A percentile compares a stretch with the other conserved stretches of the same genome.
phyloP scores from a whole-genome alignment of 2,113 vertebrate genomes.

The Gobius niger region DNA sequence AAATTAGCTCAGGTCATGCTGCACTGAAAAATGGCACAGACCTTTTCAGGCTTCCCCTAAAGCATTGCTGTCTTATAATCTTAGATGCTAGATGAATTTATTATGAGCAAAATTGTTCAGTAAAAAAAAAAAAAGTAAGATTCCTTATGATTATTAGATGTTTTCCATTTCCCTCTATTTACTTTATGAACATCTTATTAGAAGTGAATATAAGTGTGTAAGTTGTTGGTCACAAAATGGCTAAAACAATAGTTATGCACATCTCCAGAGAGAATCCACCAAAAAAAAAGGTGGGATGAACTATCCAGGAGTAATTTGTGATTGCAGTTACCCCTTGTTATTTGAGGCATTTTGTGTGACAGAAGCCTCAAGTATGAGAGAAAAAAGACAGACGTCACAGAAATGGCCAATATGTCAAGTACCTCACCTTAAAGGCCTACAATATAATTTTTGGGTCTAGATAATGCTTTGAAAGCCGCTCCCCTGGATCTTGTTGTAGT shows the following conservation, averaged over 20 bases:
- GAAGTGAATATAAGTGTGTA: too few relatives aligned
- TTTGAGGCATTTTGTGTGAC: slow-evolving; percentile 55
- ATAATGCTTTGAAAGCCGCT: slow-evolving; percentile 57
- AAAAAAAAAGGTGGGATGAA: slow-evolving; percentile 36
- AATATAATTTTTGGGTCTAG: slow-evolving; percentile 44
- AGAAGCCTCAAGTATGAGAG: slow-evolving; percentile 43
- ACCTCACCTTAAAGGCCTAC: slow-evolving; percentile 39
- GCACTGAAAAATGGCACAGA: slow-evolving; percentile 31
- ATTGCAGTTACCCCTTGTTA: slow-evolving; percentile 44
- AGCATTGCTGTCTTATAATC: slow-evolving; percentile 42
- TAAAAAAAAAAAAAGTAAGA: background rate
- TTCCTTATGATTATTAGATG: too few relatives aligned
- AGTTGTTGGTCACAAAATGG: background rate
- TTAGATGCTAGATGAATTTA: slow-evolving; percentile 27
- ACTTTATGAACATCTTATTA: too few relatives aligned
- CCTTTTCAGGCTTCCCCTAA: slow-evolving; percentile 35
- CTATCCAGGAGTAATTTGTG: slow-evolving; percentile 35
- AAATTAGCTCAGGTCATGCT: slow-evolving; percentile 57
- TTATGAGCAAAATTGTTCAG: slow-evolving; percentile 15
- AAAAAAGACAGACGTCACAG: slow-evolving; percentile 26
- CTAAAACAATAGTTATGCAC: slow-evolving; percentile 38
- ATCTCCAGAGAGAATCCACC: slow-evolving; percentile 45
- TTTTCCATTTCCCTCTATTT: too few relatives aligned
- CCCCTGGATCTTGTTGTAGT: slow-evolving; percentile 36
- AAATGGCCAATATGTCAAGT: slow-evolving; percentile 31